Evolutionary conservation across 2,888 invertebrate species (phyloP).

Genomic region (Drosophila borborema): DNA sequence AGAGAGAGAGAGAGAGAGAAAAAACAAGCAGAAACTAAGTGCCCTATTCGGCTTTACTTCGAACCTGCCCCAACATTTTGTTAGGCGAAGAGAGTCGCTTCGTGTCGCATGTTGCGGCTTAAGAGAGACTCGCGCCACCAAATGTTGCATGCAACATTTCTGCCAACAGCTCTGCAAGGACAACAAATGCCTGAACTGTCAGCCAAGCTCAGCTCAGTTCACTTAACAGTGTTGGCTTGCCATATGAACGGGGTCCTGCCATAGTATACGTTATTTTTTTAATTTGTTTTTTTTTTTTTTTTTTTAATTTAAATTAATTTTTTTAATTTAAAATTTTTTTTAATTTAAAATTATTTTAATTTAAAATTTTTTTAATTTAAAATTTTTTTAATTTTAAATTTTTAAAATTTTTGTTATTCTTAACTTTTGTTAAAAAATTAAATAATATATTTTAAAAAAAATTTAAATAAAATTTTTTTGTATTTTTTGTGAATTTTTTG

Average conservation of each 20-base stretch:
- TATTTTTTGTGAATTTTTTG: too few relatives aligned
- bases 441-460: too few relatives aligned
- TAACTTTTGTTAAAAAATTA: too few relatives aligned
- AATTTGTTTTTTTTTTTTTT: too few relatives aligned
- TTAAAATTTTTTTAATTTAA: too few relatives aligned
- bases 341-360: too few relatives aligned
- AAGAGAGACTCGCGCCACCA: constrained; percentile 33
- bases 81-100: not conserved
- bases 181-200: not conserved
- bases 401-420: too few relatives aligned
- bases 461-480: too few relatives aligned
- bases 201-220: not conserved
- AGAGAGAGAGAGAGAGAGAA: not conserved
- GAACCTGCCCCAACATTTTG: constrained; percentile 27
- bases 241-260: not conserved
- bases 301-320: too few relatives aligned
- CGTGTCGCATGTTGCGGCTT: constrained; percentile 18
- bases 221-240: not conserved
- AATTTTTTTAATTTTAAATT: too few relatives aligned
- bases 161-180: constrained; percentile 4
- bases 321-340: too few relatives aligned
- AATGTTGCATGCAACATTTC: constrained; percentile 56
- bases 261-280: not conserved
- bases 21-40: not conserved
- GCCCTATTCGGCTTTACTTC: not conserved